Conservation (phyloP, 2,888 invertebrate species). For the Pecten maximus region DNA sequence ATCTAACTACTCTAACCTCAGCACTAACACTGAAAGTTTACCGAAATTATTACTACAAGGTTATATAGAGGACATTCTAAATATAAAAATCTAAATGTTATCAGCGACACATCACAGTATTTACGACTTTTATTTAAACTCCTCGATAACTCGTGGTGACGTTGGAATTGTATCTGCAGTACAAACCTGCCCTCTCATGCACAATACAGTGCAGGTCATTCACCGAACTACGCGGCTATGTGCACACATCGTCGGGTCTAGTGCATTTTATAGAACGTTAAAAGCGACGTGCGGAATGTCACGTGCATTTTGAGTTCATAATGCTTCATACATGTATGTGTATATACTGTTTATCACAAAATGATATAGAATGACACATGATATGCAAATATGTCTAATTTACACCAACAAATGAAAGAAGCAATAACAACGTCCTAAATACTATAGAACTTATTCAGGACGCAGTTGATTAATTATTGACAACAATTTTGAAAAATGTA, state of each 20-base stretch:
- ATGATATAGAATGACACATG: no score
- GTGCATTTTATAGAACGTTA: not conserved
- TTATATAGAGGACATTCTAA: not conserved
- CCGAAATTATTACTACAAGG: not conserved
- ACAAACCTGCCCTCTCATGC: not conserved
- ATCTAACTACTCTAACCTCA: no score
- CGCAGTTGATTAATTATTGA: no score
- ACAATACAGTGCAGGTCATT: not conserved
- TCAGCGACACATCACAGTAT: not conserved
- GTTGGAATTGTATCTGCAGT: not conserved
- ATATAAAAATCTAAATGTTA: not conserved
- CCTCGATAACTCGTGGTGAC: not conserved
- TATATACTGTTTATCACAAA: no score
- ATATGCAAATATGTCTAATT: no score
- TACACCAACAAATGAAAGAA: no score
- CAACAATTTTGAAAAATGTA: no score
- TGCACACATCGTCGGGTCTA: not conserved
- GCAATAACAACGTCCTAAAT: no score
- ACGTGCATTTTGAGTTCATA: not conserved
- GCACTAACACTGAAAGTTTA: no score
- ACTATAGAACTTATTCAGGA: no score
- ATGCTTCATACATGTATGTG: not conserved
- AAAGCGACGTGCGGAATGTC: not conserved
- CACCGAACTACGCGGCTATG: not conserved
- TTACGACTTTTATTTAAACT: no score